Base-by-base conservation (phyloP, 2,113 vertebrate species). In the Calyptommatus sinebrachiatus region DNA sequence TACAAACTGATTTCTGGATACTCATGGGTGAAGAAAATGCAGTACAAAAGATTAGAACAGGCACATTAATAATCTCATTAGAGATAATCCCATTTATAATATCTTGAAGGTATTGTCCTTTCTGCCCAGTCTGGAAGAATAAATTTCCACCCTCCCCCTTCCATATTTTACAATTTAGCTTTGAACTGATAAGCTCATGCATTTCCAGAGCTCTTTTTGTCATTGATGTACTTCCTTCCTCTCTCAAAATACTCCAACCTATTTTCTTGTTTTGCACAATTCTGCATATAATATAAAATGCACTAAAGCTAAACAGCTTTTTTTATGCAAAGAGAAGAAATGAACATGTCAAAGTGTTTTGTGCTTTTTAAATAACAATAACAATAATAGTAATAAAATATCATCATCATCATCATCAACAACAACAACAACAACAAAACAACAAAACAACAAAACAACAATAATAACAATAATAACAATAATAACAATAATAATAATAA, bases 21-120 rank as follows among this genome's bases (percentile, higher is more conserved):
- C 48, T 5, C 8, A 78, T 2, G 0, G 24, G 0, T 1, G 77
- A 63, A 71, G 2, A 86, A 61, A 81, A 72, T 3, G 82, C 67
- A 31, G 31, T 76, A 79, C 9, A 75, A 81, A 76, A 87, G 81
- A 41, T 31, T 57, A 35, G 5, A 77, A 68, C 8, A 77, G 26
- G 3, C 20, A 35, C 4, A 68, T 28, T 29, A 22, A 24, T 20
- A 76, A 83, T 86, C 71, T 82, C 24, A 7, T 71, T 20, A 74
- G 4, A 6, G 7, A 65, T 76, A 85, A 84, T 72, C 14, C 6
- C 57, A 22, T 41, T 76, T 60, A 62, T 28, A 65, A 28, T 71
- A 16, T 53, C 22, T 29, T 71, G 73, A 12, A 14, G 67, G 69
- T 45, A 71, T 24, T 68, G 48, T 57, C 53, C 53, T 81, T 75